phyloP scores from a whole-genome alignment of 1,140 invertebrate species.

The Brachionus calyciflorus region DNA sequence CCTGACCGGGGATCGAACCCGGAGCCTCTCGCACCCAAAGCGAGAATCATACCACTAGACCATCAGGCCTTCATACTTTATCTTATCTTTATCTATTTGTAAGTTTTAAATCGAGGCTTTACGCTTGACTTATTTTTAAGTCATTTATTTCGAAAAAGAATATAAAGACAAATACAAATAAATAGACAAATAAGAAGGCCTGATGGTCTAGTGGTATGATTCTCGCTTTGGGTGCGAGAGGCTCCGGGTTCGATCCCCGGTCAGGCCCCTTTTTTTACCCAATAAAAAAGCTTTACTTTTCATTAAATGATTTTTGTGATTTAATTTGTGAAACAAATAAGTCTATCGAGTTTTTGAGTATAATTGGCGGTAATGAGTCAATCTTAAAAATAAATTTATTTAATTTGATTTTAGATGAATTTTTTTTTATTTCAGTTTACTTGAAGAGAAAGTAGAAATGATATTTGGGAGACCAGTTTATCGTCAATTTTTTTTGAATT shows the following conservation, averaged over 20 bases:
- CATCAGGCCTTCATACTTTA: too few relatives aligned
- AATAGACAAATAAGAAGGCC: too few relatives aligned
- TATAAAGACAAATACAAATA: too few relatives aligned
- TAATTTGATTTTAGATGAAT: neutral
- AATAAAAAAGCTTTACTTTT: neutral
- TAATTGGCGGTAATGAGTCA: neutral
- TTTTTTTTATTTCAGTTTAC: neutral
- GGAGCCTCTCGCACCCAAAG: too few relatives aligned
- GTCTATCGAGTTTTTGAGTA: conserved; percentile 17
- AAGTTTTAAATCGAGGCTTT: too few relatives aligned
- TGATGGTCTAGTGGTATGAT: too few relatives aligned
- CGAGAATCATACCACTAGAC: too few relatives aligned
- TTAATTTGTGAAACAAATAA: conserved; percentile 9
- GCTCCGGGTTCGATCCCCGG: too few relatives aligned
- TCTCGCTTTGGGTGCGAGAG: too few relatives aligned
- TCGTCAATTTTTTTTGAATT: conserved; percentile 17
- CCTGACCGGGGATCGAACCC: too few relatives aligned
- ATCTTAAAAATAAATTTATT: neutral
- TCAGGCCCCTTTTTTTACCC: neutral
- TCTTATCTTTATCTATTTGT: neutral
- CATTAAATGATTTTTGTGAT: conserved; percentile 2
- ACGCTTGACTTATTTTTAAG: too few relatives aligned
- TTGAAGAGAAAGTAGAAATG: conserved; percentile 18
- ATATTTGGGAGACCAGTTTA: conserved; percentile 13
- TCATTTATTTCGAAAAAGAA: too few relatives aligned